phyloP scores from a whole-genome alignment of 2,888 invertebrate species.

The Cephus pulcher region DNA sequence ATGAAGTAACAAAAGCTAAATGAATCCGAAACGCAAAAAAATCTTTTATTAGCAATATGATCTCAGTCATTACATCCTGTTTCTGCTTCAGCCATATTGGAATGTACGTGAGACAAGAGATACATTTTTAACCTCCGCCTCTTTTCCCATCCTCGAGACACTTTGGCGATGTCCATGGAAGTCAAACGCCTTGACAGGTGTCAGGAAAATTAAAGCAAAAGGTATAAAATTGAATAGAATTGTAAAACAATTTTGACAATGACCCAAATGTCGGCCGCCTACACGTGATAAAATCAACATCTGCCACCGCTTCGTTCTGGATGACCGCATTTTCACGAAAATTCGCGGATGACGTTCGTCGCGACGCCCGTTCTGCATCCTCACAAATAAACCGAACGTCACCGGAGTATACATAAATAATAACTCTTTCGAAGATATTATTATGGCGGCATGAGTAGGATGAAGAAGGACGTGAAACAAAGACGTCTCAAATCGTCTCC shows the following conservation, averaged over 20 bases:
- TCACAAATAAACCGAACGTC: neutral
- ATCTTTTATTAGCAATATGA: neutral
- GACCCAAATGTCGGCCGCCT: slow-evolving; percentile 25
- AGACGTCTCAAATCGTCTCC: neutral
- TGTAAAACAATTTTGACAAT: slow-evolving; percentile 30
- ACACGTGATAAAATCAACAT: slow-evolving; percentile 20
- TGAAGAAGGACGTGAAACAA: neutral
- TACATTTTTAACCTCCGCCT: neutral
- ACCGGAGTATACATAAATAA: slow-evolving; percentile 18
- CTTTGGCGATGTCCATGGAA: neutral
- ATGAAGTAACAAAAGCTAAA: neutral
- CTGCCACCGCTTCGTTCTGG: slow-evolving; percentile 14
- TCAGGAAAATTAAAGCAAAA: neutral
- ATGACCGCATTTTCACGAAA: slow-evolving; percentile 20
- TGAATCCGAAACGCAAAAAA: neutral
- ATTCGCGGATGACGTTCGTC: neutral
- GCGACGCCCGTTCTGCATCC: slow-evolving; percentile 2
- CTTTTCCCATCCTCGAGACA: neutral
- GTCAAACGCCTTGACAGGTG: neutral
- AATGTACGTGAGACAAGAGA: neutral
- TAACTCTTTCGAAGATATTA: slow-evolving; percentile 12
- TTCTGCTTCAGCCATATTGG: neutral
- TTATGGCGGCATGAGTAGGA: neutral
- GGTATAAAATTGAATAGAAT: neutral
- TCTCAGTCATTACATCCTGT: neutral